These are phyloP conservation scores for Mesaphorura yosii DNA, from an alignment of 1,140 invertebrate species.

Conservation along the genomic window DNA sequence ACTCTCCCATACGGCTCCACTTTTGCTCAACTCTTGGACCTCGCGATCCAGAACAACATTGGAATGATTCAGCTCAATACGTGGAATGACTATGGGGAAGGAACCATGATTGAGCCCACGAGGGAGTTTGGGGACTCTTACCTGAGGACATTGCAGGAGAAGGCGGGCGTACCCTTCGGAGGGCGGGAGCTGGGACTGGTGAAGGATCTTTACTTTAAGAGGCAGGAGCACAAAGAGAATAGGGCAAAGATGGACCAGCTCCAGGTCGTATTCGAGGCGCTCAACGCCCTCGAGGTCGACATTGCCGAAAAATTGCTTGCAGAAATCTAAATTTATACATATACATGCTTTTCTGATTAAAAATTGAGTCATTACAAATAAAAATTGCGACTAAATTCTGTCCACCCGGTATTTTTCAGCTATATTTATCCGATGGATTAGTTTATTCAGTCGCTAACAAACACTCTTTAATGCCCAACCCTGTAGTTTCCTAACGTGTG, in stretches of 20 bases:
- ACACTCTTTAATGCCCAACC: too few relatives aligned
- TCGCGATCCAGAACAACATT: neutral
- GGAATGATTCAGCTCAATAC: conserved; percentile 9
- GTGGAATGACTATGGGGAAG: conserved; percentile 22
- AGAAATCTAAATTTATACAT: too few relatives aligned
- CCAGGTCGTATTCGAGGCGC: neutral
- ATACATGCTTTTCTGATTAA: too few relatives aligned
- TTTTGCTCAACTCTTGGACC: neutral
- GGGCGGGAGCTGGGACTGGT: conserved; percentile 11
- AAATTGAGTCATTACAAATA: too few relatives aligned
- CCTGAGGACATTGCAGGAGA: conserved; percentile 13
- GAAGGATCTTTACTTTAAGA: conserved; percentile 12
- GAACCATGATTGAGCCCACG: conserved; percentile 19
- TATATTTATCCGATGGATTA: too few relatives aligned
- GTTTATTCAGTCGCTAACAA: too few relatives aligned
- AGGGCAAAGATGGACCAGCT: neutral
- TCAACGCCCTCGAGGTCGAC: too few relatives aligned
- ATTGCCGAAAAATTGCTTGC: too few relatives aligned
- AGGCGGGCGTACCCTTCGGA: neutral
- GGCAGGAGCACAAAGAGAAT: neutral
- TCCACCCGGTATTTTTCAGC: too few relatives aligned
- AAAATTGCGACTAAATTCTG: too few relatives aligned
- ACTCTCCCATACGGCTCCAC: conserved; percentile 4
- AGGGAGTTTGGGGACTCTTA: conserved; percentile 23
- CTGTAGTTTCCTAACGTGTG: too few relatives aligned